phyloP scores from a whole-genome alignment of 2,113 vertebrate genomes.

The Oryzias curvinotus region DNA sequence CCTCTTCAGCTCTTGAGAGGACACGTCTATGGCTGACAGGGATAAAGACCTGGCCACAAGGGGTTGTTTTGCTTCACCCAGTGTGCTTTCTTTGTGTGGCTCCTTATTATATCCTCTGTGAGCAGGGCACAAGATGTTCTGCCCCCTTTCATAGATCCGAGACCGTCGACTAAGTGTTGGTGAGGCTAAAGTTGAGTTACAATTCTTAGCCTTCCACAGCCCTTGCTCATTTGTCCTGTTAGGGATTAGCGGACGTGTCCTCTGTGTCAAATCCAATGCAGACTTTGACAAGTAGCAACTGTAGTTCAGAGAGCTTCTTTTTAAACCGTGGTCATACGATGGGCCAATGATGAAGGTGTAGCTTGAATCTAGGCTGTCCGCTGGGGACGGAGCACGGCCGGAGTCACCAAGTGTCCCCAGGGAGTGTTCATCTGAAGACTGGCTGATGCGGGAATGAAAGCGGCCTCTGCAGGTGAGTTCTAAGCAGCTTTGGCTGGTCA shows the following conservation, averaged over 20 bases:
- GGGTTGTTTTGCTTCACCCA: constrained; percentile 26
- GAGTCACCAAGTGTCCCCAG: constrained; percentile 52
- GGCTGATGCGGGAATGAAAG: constrained; percentile 61
- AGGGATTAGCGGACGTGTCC: constrained; percentile 53
- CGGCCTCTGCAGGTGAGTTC: constrained; percentile 62
- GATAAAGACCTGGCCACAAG: constrained; percentile 59
- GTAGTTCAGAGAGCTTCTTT: constrained; percentile 53
- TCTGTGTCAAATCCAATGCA: constrained; percentile 69
- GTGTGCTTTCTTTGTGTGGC: constrained; percentile 17
- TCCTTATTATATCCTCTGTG: constrained; percentile 30
- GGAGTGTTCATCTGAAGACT: constrained; percentile 71
- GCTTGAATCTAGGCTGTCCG: constrained; percentile 79
- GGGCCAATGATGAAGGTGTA: constrained; percentile 79
- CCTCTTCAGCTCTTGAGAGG: constrained; percentile 48
- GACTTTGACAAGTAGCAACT: constrained; percentile 70
- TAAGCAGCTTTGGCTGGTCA: constrained; percentile 64
- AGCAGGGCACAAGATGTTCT: constrained; percentile 15
- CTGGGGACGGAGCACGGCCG: constrained; percentile 68
- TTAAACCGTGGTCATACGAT: constrained; percentile 51
- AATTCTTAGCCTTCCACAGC: constrained; percentile 36
- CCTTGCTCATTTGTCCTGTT: constrained; percentile 36
- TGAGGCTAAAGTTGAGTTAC: constrained; percentile 29
- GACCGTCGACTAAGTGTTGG: constrained; percentile 16
- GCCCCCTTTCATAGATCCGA: constrained; percentile 25
- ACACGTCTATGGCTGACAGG: constrained; percentile 67